phyloP scores from a whole-genome alignment of 2,888 invertebrate species.

The Cheilosia soror region DNA sequence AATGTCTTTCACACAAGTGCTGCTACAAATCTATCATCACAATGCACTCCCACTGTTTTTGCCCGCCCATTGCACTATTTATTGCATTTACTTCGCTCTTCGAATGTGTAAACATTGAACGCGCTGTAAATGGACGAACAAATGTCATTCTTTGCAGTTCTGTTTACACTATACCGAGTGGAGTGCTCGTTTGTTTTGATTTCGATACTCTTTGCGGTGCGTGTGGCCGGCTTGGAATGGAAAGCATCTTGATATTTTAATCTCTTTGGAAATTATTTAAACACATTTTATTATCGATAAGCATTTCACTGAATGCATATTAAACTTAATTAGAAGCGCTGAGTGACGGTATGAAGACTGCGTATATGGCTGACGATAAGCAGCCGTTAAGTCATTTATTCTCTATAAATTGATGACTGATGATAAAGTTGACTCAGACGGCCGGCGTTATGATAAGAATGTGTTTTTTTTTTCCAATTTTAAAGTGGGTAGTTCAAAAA shows the following conservation, averaged over 20 bases:
- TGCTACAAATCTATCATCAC: slow-evolving; percentile 8
- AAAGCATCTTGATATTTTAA: neutral
- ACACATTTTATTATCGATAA: slow-evolving; percentile 20
- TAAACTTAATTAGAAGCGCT: neutral
- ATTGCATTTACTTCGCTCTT: slow-evolving; percentile 4
- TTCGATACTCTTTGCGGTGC: neutral
- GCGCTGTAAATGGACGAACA: slow-evolving; percentile 41
- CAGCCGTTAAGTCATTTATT: slow-evolving; percentile 10
- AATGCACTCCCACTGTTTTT: neutral
- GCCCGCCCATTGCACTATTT: neutral
- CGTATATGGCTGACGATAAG: neutral
- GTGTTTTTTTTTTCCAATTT: neutral
- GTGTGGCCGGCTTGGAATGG: neutral
- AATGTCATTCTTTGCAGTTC: slow-evolving; percentile 34
- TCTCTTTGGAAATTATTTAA: neutral
- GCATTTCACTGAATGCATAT: slow-evolving; percentile 6
- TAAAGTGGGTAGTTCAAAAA: neutral
- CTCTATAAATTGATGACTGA: slow-evolving; percentile 25
- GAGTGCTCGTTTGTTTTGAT: slow-evolving; percentile 22
- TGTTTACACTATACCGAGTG: slow-evolving; percentile 11
- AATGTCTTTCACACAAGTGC: neutral
- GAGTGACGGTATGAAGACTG: neutral
- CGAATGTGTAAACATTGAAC: slow-evolving; percentile 33
- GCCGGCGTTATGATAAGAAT: slow-evolving; percentile 4
- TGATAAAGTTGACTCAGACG: slow-evolving; percentile 12